A percentile compares a stretch with the other conserved stretches of the same genome.
phyloP scores from a whole-genome alignment of 2,888 invertebrate genomes.

The Pterostichus niger region DNA sequence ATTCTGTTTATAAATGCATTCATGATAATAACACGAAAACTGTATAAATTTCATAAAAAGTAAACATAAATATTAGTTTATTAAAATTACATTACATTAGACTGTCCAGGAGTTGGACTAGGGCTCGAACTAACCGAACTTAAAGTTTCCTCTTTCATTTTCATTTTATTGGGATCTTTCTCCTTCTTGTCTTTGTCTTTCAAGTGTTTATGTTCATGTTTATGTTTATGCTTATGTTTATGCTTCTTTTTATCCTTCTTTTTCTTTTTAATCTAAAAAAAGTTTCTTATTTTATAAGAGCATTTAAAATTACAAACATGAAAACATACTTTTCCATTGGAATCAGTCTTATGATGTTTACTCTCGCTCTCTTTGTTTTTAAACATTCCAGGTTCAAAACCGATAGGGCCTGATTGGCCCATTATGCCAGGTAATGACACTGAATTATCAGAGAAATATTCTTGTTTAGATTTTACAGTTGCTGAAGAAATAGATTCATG shows the following conservation, averaged over 20 bases:
- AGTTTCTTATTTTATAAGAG: slow-evolving; percentile 18
- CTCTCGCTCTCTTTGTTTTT: slow-evolving; percentile 79
- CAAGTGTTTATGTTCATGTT: slow-evolving; percentile 80
- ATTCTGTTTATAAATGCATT: background rate
- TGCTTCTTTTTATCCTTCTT: slow-evolving; percentile 92
- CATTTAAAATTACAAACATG: slow-evolving; percentile 29
- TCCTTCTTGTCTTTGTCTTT: slow-evolving; percentile 79
- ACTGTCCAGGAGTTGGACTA: slow-evolving; percentile 80
- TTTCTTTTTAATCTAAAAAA: slow-evolving; percentile 81
- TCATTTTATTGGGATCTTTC: slow-evolving; percentile 80
- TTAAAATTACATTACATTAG: background rate
- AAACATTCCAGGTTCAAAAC: slow-evolving; percentile 93
- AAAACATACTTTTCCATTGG: slow-evolving; percentile 79
- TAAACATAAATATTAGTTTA: background rate
- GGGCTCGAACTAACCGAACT: slow-evolving; percentile 89
- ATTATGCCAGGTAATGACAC: slow-evolving; percentile 87
- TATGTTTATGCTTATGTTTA: slow-evolving; percentile 94
- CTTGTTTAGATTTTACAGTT: slow-evolving; percentile 81
- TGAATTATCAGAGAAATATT: slow-evolving; percentile 89
- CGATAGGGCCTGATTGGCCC: slow-evolving; percentile 85
- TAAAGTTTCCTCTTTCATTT: slow-evolving; percentile 86
- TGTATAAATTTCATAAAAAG: slow-evolving; percentile 10
- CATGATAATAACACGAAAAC: background rate
- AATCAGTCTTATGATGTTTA: slow-evolving; percentile 76
- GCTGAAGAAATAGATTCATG: slow-evolving; percentile 69